Percentiles rank a stretch among this genome's conserved stretches.
These are phyloP conservation scores for Fringilla coelebs DNA, from an alignment of 2,797 vertebrate species.

Conservation along the genomic window DNA sequence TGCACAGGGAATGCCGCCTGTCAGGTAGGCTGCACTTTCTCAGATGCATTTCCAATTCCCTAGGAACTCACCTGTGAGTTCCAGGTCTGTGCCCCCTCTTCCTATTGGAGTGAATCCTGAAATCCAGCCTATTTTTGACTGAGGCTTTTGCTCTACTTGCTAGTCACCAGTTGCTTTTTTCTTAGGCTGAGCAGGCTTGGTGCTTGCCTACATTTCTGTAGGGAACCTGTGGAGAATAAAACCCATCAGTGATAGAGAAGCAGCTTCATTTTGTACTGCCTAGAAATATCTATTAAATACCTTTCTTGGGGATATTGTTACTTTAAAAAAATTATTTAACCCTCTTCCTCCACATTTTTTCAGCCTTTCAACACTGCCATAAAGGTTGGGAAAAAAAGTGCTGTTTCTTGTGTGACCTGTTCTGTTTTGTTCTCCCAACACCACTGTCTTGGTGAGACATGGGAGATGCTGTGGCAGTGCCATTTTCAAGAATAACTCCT, in stretches of 20 bases:
- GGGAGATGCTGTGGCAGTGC: not conserved
- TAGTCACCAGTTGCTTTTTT: not conserved
- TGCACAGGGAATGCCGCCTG: not conserved
- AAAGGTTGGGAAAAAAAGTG: not conserved
- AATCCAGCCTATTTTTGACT: not conserved
- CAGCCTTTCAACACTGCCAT: not conserved
- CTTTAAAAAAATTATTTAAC: not conserved
- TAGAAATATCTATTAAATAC: not conserved
- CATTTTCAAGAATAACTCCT: not conserved
- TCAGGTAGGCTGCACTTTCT: not conserved
- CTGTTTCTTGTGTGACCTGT: not conserved
- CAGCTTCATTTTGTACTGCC: not conserved
- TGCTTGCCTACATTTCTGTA: not conserved
- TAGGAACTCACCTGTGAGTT: not conserved
- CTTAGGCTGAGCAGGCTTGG: not conserved
- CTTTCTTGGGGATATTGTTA: not conserved
- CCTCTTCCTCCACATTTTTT: not conserved
- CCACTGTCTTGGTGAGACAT: not conserved
- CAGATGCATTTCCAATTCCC: not conserved
- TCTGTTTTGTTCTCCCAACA: not conserved
- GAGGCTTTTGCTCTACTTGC: not conserved
- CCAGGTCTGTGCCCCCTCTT: not conserved
- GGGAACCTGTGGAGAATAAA: not conserved
- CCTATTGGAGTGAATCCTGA: not conserved
- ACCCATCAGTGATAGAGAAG: not conserved